phyloP scores from a whole-genome alignment of 2,797 vertebrate genomes.

The Spinus olivaceus region DNA sequence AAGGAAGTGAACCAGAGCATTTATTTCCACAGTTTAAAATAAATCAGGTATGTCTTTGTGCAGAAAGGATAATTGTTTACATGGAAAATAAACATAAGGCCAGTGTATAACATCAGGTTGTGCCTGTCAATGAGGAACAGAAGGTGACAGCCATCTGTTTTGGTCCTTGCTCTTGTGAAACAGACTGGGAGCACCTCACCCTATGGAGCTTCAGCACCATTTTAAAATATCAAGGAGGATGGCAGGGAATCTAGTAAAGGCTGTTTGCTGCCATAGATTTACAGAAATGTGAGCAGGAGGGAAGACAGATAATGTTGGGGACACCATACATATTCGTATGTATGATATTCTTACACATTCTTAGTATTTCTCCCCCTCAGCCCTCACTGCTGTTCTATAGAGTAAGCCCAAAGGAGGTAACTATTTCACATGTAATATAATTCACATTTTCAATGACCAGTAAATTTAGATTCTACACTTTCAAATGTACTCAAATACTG shows the following conservation, averaged over 20 bases:
- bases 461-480: background rate
- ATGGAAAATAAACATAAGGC: background rate
- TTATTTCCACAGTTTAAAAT: conserved; percentile 16
- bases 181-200: background rate
- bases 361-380: background rate
- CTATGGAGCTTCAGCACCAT: background rate
- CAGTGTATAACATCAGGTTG: background rate
- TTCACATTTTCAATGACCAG: background rate
- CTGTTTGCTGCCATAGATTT: background rate
- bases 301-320: background rate
- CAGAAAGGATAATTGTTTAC: conserved; percentile 3
- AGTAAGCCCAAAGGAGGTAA: background rate
- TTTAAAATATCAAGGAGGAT: background rate
- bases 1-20: background rate
- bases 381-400: background rate
- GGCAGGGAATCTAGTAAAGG: background rate
- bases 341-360: background rate
- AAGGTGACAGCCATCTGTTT: conserved; percentile 7
- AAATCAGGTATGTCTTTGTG: background rate
- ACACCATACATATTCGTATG: background rate
- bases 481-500: background rate
- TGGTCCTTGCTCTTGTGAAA: background rate
- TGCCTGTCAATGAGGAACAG: background rate
- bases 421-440: background rate
- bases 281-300: background rate